These are phyloP conservation scores for Apteryx owenii DNA, from an alignment of 2,113 vertebrate species.

Conservation along the genomic window DNA sequence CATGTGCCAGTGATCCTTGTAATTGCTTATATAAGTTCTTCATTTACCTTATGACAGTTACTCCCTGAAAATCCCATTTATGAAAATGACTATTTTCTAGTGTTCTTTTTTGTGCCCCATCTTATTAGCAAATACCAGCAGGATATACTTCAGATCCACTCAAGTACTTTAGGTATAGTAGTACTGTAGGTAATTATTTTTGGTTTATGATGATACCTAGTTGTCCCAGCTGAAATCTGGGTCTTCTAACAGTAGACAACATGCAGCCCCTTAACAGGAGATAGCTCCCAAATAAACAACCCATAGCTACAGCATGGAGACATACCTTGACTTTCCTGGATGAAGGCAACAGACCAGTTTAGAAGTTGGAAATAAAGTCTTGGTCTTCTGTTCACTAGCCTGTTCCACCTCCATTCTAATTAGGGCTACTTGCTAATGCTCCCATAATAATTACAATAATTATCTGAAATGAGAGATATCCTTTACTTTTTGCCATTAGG, in stretches of 20 bases:
- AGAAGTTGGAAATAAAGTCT: neutral
- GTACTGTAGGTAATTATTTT: neutral
- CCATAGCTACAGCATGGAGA: neutral
- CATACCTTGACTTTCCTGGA: neutral
- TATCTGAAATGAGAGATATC: slow-evolving; percentile 42
- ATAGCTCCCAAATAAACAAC: neutral
- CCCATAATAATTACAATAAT: slow-evolving; percentile 43
- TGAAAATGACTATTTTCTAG: neutral
- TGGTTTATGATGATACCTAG: neutral
- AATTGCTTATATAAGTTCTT: neutral
- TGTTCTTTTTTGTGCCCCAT: neutral
- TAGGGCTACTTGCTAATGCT: neutral
- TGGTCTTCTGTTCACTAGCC: neutral
- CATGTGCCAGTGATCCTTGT: neutral
- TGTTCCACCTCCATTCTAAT: neutral
- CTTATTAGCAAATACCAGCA: neutral
- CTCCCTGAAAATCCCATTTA: neutral
- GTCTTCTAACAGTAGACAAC: neutral
- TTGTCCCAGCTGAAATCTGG: neutral
- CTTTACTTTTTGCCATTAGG: slow-evolving; percentile 52
- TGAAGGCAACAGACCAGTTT: neutral
- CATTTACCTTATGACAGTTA: neutral
- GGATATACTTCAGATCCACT: neutral
- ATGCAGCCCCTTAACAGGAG: neutral
- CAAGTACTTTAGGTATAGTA: neutral